A percentile compares a stretch with the other conserved stretches of the same genome.
Evolutionary conservation across 2,113 vertebrate species (phyloP).

Genomic region (Mesocricetus auratus): DNA sequence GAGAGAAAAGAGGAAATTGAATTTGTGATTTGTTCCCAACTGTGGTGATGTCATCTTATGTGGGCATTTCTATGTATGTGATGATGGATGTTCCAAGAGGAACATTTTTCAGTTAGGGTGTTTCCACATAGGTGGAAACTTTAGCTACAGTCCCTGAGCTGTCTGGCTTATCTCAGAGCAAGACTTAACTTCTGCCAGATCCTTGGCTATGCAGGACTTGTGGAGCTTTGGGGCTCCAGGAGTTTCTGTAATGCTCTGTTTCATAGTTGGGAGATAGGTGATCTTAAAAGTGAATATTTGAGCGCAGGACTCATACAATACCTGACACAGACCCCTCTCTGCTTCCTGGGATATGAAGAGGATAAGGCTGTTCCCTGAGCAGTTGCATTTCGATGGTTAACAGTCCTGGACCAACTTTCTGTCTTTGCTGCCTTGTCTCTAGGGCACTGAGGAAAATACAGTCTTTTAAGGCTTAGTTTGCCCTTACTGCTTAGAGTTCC

Average conservation of each 20-base stretch:
- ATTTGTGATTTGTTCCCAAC: not conserved
- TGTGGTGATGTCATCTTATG: not conserved
- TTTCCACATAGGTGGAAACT: slow-evolving; percentile 11
- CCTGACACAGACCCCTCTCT: not conserved
- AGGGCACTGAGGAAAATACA: not conserved
- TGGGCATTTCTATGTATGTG: not conserved
- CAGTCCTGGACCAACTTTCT: not conserved
- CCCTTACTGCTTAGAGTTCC: not conserved
- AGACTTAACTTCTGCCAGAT: not conserved
- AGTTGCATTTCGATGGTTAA: not conserved
- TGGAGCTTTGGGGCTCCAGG: slow-evolving; percentile 20
- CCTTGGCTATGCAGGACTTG: not conserved
- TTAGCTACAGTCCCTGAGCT: not conserved
- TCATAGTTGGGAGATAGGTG: not conserved
- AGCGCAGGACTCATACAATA: not conserved
- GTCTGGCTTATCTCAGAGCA: not conserved
- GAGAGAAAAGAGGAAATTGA: not conserved
- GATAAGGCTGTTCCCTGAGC: not conserved
- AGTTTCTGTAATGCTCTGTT: slow-evolving; percentile 13
- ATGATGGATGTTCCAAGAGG: not conserved
- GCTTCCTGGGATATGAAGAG: not conserved
- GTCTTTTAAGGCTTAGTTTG: not conserved
- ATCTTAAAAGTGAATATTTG: not conserved
- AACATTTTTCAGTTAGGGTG: not conserved
- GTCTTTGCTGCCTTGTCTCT: not conserved